These are phyloP conservation scores for Pogonomyrmex californicus DNA, from an alignment of 1,140 invertebrate genomes.

Conservation along the genomic window DNA sequence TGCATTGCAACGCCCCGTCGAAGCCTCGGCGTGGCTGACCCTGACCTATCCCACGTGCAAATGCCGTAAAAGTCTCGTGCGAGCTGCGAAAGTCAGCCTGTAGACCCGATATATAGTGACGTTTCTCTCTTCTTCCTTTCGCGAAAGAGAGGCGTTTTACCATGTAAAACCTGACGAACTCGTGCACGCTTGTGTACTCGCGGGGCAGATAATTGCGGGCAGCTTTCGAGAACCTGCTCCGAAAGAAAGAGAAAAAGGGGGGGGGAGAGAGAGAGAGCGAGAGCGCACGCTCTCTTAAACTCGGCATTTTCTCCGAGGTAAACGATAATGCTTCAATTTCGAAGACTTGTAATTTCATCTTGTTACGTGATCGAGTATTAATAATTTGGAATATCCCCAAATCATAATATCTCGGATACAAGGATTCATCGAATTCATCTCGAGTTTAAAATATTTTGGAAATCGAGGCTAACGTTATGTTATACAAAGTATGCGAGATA, in stretches of 20 bases:
- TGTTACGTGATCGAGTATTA: no score
- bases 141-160: conserved; percentile 12
- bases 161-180: conserved; percentile 25
- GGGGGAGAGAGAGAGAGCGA: background rate
- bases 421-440: background rate
- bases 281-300: background rate
- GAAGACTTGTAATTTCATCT: conserved; percentile 1
- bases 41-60: conserved; percentile 74
- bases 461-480: background rate
- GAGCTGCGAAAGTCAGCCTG: conserved; percentile 42
- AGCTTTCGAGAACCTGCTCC: conserved; percentile 23
- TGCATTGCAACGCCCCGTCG: conserved; percentile 47
- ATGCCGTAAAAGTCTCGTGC: conserved; percentile 66
- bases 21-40: conserved; percentile 55
- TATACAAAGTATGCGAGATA: background rate
- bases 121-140: background rate
- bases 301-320: background rate
- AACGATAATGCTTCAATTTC: background rate
- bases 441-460: background rate
- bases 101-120: conserved; percentile 46
- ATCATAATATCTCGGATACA: background rate
- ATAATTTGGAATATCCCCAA: background rate
- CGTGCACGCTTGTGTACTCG: conserved; percentile 24
- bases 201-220: conserved; percentile 27
- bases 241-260: background rate